Percentiles rank a stretch among this genome's conserved stretches.
These are phyloP conservation scores for Eugnorisma glareosa DNA, from an alignment of 2,888 invertebrate genomes.

Conservation along the genomic window DNA sequence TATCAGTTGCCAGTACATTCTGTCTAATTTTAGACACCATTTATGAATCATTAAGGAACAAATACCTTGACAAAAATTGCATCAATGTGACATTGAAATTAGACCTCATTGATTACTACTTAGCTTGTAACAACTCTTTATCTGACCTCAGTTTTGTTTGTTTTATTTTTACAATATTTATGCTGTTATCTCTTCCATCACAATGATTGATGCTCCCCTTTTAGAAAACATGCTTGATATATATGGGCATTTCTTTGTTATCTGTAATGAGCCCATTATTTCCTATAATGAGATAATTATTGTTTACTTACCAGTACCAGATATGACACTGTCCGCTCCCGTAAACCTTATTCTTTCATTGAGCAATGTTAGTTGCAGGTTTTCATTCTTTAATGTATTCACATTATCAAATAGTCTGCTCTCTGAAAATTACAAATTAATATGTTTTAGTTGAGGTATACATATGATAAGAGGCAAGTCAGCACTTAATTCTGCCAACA, in stretches of 20 bases:
- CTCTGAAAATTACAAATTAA: slow-evolving; percentile 91
- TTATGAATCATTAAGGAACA: not conserved
- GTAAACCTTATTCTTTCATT: slow-evolving; percentile 95
- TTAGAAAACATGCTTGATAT: not conserved
- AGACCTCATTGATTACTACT: not conserved
- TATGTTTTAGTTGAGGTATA: not conserved
- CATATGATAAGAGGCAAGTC: not conserved
- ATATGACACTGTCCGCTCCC: slow-evolving; percentile 83
- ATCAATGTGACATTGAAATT: not conserved
- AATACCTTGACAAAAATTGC: not conserved
- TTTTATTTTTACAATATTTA: not conserved
- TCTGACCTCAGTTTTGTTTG: not conserved
- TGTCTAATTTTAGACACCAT: rapidly evolving
- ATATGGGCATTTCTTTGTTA: slow-evolving; percentile 28
- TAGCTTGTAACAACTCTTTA: not conserved
- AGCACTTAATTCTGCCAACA: not conserved
- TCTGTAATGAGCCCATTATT: slow-evolving; percentile 4
- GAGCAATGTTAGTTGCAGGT: slow-evolving; percentile 95
- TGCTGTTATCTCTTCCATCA: slow-evolving; percentile 18
- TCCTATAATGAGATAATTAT: not conserved
- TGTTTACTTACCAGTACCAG: slow-evolving; percentile 76
- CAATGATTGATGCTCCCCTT: slow-evolving; percentile 33
- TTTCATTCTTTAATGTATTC: slow-evolving; percentile 95
- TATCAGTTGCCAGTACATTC: not conserved
- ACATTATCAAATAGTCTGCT: slow-evolving; percentile 96